phyloP scores from a whole-genome alignment of 2,888 invertebrate species.

The Hirtodrosophila alboralis region DNA sequence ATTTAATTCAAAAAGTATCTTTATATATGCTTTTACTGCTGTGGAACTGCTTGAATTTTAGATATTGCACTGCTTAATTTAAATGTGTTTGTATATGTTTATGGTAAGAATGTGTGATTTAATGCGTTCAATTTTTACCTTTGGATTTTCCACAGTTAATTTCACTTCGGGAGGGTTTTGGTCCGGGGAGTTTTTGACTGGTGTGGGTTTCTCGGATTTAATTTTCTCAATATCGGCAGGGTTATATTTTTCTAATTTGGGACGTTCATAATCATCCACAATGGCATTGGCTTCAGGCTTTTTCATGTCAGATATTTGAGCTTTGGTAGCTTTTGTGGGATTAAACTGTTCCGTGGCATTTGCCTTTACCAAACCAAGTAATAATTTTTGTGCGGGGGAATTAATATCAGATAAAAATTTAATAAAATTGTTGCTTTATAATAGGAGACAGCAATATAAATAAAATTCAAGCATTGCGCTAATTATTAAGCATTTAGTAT shows the following conservation, averaged over 20 bases:
- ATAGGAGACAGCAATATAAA: background rate
- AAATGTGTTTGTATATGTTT: too few species aligned
- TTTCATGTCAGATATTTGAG: slow-evolving; percentile 72
- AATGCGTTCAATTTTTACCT: slow-evolving; percentile 63
- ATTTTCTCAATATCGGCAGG: slow-evolving; percentile 84
- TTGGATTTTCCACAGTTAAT: slow-evolving; percentile 43
- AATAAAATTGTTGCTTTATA: background rate
- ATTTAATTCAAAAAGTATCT: too few species aligned
- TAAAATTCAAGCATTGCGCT: background rate
- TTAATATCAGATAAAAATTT: slow-evolving; percentile 1
- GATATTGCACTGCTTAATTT: too few species aligned
- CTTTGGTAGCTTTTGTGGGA: slow-evolving; percentile 80
- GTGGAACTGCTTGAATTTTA: too few species aligned
- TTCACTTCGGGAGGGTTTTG: slow-evolving; percentile 50
- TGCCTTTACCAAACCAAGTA: slow-evolving; percentile 48
- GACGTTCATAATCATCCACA: slow-evolving; percentile 89
- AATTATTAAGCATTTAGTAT: too few species aligned
- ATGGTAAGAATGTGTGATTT: too few species aligned
- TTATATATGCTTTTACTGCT: too few species aligned
- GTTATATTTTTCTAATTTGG: slow-evolving; percentile 88
- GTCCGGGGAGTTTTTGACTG: slow-evolving; percentile 51
- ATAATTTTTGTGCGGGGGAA: slow-evolving; percentile 6
- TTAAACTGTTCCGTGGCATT: slow-evolving; percentile 71
- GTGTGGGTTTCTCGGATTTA: slow-evolving; percentile 64
- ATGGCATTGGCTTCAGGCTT: slow-evolving; percentile 86